Evolutionary conservation across 1,140 invertebrate genomes (phyloP), one percentile per base, ranked within the genome.

Genomic region (Drosophila rhopaloa): DNA sequence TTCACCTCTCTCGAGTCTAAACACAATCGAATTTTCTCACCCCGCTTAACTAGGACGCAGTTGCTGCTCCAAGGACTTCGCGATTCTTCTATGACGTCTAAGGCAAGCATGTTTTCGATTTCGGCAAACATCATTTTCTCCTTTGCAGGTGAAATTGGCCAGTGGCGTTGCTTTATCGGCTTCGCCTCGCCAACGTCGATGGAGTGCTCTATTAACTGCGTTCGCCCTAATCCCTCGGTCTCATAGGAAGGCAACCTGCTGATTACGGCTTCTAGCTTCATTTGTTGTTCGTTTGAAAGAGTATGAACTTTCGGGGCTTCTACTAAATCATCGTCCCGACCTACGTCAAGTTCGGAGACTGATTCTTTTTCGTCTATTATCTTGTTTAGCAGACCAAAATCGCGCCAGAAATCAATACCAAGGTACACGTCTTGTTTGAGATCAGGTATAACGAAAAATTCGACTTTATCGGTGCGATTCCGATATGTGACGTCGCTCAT

Each of bases 61-160:
- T 70, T 56, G 53, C 62, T 67, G 16, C 53, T 73, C 75, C 75
- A 73, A 1, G 75, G 57, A 37, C 75, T 77, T 5, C 29, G 29
- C 44, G 65, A 60, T 56, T 54, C 29, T 38, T 35, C 24, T 13
- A 29, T 40, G 0, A 40, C 13, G 13, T 51, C 48, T 32, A 51
- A 14, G 2, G 48, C 48, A n/a, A 51, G 4, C 48, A 35, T 51
- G 8, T 51, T 29, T 3, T 51, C 48, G 7, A 61, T 38, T 27
- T 75, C 72, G 1, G n/a, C 13, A 24, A 58, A 63, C 24, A 57
- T 57, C 9, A 62, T 5, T 40, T 63, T 51, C 9, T 75, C 58
- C 1, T 35, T 29, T 5, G 19, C 55, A 1, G 63, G 70, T 13
- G 53, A 67, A 2, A 78, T 35, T 5, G 75, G 59, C 51, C 59